A percentile compares a stretch with the other conserved stretches of the same genome.
phyloP scores from a whole-genome alignment of 2,888 invertebrate genomes.

The Drosophila basisetae region DNA sequence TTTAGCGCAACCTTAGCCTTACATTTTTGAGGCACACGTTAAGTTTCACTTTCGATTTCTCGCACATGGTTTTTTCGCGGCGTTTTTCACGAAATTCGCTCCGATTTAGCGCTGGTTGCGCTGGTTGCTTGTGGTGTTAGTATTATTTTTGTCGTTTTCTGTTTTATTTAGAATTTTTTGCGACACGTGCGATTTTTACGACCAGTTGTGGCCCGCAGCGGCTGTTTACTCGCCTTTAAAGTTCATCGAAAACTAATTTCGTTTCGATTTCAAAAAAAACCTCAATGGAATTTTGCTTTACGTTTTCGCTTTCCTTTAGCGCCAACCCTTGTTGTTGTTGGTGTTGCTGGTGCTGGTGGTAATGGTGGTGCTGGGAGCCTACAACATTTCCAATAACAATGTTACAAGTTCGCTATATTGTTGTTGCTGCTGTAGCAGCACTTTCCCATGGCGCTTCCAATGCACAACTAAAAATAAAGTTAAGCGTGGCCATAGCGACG shows the following conservation, averaged over 20 bases:
- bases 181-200: constrained; percentile 57
- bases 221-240: constrained; percentile 83
- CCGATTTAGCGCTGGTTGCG: constrained; percentile 9
- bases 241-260: constrained; percentile 85
- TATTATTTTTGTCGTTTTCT: constrained; percentile 14
- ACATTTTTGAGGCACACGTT: constrained; percentile 34
- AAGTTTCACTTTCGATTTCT: constrained; percentile 50
- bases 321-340: constrained; percentile 59
- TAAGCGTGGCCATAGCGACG: constrained; percentile 71
- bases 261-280: constrained; percentile 83
- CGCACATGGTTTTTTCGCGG: constrained; percentile 26
- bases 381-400: constrained; percentile 80
- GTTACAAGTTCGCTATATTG: constrained; percentile 69
- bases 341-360: constrained; percentile 32
- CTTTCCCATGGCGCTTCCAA: constrained; percentile 75
- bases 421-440: constrained; percentile 33
- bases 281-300: constrained; percentile 82
- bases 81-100: constrained; percentile 10
- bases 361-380: constrained; percentile 58
- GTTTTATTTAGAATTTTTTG: constrained; percentile 30
- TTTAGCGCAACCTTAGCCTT: constrained; percentile 62
- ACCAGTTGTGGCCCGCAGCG: constrained; percentile 47
- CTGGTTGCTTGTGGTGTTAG: neutral
- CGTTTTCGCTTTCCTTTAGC: constrained; percentile 78
- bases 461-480: constrained; percentile 81